phyloP scores from a whole-genome alignment of 1,140 invertebrate genomes.

The Conus ventricosus region DNA sequence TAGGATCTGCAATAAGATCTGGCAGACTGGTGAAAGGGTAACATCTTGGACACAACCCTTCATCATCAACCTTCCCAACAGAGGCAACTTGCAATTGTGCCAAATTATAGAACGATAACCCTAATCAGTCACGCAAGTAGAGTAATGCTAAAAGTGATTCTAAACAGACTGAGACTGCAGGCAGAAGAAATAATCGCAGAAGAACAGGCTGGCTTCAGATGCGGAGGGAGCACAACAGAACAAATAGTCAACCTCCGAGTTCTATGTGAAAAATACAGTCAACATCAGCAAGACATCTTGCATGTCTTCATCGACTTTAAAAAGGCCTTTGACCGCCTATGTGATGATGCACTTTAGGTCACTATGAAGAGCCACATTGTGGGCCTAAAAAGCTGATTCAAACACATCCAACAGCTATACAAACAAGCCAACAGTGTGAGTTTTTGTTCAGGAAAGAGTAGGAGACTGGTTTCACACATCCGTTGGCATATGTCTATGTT shows the following conservation, averaged over 20 bases:
- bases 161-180: slow-evolving; percentile 35
- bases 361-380: neutral
- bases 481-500: neutral
- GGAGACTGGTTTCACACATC: neutral
- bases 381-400: neutral
- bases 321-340: slow-evolving; percentile 8
- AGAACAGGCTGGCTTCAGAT: slow-evolving; percentile 21
- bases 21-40: neutral
- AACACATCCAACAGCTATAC: neutral
- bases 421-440: neutral
- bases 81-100: neutral
- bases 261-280: neutral
- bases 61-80: neutral
- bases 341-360: neutral
- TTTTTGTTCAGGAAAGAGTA: neutral
- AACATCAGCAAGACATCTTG: neutral
- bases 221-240: neutral
- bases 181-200: slow-evolving; percentile 38
- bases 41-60: neutral
- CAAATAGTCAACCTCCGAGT: slow-evolving; percentile 21
- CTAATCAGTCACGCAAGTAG: neutral
- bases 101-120: neutral
- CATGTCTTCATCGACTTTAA: slow-evolving; percentile 7
- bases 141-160: slow-evolving; percentile 19
- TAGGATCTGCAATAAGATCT: neutral